Percentiles rank a stretch among this genome's conserved stretches.
phyloP scores from a whole-genome alignment of 2,113 vertebrate genomes.

The Silurus asotus region DNA sequence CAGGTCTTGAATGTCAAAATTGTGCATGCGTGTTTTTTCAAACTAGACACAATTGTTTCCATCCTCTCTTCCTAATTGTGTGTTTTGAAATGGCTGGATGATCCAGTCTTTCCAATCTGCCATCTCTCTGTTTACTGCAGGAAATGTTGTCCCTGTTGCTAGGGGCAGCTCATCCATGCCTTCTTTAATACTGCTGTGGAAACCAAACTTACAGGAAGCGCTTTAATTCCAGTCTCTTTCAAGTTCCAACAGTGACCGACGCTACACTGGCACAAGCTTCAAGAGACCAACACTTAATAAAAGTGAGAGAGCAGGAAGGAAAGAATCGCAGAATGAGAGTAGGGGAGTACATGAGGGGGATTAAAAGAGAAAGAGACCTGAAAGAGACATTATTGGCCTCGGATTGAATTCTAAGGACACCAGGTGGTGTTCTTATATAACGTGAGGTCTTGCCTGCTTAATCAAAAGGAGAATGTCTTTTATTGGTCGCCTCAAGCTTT shows the following conservation, averaged over 20 bases:
- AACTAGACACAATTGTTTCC: conserved; percentile 19
- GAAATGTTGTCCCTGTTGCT: conserved; percentile 62
- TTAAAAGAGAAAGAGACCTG: conserved; percentile 16
- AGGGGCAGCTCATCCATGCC: conserved; percentile 55
- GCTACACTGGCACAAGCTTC: conserved; percentile 41
- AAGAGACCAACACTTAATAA: conserved; percentile 18
- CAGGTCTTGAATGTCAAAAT: not conserved
- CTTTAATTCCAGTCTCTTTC: conserved; percentile 60
- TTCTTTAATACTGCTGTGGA: conserved; percentile 56
- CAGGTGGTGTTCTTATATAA: conserved; percentile 59
- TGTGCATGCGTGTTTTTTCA: conserved; percentile 30
- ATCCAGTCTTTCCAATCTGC: conserved; percentile 24
- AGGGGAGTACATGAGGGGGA: conserved; percentile 43
- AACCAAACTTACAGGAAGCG: conserved; percentile 64
- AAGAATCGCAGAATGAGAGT: conserved; percentile 54
- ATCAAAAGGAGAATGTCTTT: conserved; percentile 49
- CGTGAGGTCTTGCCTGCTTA: conserved; percentile 38
- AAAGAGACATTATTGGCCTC: conserved; percentile 39
- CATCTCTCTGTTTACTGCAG: conserved; percentile 45
- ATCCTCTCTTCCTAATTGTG: not conserved
- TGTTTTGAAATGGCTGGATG: not conserved
- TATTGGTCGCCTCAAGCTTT: conserved; percentile 40
- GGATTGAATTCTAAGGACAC: conserved; percentile 56
- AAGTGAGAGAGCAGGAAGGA: conserved; percentile 30
- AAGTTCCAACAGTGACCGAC: conserved; percentile 46